A percentile compares a stretch with the other conserved stretches of the same genome.
Evolutionary conservation across 2,797 vertebrate species (phyloP).

Genomic region (Eleutherodactylus coqui): DNA sequence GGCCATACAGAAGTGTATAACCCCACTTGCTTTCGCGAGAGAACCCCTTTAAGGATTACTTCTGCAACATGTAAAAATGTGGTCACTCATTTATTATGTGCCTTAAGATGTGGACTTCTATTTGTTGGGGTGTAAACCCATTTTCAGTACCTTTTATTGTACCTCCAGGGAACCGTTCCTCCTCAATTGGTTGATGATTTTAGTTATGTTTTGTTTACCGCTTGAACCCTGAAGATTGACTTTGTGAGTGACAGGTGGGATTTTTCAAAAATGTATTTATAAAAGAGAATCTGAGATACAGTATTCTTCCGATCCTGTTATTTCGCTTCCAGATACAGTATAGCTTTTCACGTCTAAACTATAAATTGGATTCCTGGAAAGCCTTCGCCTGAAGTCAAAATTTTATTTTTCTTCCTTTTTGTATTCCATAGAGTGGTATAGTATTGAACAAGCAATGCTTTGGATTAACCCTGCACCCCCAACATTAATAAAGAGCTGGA

Average conservation of each 20-base stretch:
- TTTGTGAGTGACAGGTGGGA: not conserved
- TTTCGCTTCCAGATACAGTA: constrained; percentile 22
- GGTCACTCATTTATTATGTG: too few species aligned
- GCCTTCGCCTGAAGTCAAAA: constrained; percentile 13
- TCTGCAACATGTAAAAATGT: too few species aligned
- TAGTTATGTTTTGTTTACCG: not conserved
- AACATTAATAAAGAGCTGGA: not conserved
- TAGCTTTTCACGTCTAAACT: constrained; percentile 20
- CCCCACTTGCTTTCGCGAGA: too few species aligned
- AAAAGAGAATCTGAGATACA: constrained; percentile 21
- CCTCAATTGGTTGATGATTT: constrained; percentile 16
- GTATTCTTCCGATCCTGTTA: not conserved
- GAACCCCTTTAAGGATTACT: too few species aligned
- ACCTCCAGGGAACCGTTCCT: not conserved
- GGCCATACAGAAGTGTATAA: too few species aligned
- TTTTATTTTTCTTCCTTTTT: constrained; percentile 18
- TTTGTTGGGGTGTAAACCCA: not conserved
- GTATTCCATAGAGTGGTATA: constrained; percentile 15
- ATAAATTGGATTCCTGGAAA: constrained; percentile 30
- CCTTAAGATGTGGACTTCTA: too few species aligned
- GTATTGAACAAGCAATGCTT: constrained; percentile 1
- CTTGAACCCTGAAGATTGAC: not conserved
- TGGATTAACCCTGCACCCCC: not conserved
- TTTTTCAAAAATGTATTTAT: constrained; percentile 15
- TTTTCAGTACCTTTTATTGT: not conserved